A percentile compares a stretch with the other conserved stretches of the same genome.
Evolutionary conservation across 2,797 vertebrate genomes (phyloP).

Genomic region (Phalloptychus januarius): DNA sequence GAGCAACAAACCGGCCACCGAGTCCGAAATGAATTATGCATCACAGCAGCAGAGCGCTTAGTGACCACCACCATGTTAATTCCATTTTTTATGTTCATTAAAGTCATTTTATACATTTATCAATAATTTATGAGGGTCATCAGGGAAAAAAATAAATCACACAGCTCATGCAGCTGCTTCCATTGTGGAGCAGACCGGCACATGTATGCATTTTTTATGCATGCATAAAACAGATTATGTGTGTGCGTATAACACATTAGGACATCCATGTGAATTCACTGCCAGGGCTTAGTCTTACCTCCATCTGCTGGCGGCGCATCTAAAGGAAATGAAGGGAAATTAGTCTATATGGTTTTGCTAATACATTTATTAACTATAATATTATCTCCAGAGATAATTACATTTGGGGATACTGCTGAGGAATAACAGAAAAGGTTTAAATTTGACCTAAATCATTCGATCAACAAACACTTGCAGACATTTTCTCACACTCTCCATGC

Average conservation of each 20-base stretch:
- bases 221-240: conserved; percentile 56
- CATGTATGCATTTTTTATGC: conserved; percentile 66
- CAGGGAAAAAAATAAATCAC: neutral
- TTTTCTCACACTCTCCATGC: conserved; percentile 36
- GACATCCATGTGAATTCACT: conserved; percentile 14
- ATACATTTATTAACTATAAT: conserved; percentile 25
- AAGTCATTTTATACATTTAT: neutral
- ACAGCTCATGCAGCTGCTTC: conserved; percentile 41
- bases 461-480: conserved; percentile 8
- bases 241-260: conserved; percentile 23
- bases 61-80: neutral
- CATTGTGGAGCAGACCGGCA: conserved; percentile 39
- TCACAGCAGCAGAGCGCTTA: conserved; percentile 20
- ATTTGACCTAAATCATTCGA: neutral
- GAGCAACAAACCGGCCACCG: conserved; percentile 8
- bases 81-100: conserved; percentile 5
- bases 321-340: conserved; percentile 53
- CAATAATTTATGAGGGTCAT: conserved; percentile 8
- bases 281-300: conserved; percentile 64
- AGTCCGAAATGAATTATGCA: conserved; percentile 9
- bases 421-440: neutral
- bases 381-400: neutral
- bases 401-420: neutral
- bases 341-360: conserved; percentile 20
- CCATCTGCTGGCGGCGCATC: conserved; percentile 56